Conservation (phyloP, 2,888 invertebrate genomes). For the Tortricodes alternella region DNA sequence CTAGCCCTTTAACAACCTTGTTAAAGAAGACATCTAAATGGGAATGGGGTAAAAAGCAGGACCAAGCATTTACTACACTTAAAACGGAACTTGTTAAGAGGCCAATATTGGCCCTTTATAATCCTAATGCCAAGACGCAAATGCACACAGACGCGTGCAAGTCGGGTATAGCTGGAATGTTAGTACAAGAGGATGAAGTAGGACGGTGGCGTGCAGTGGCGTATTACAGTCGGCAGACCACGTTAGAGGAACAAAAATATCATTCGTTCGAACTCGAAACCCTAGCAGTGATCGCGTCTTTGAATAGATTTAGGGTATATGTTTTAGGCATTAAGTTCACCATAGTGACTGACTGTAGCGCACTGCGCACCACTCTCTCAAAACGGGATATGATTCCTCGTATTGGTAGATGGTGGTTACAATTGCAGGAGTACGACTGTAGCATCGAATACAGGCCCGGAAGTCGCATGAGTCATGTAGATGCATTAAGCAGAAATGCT, state of each 20-base stretch:
- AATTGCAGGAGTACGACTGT: not conserved
- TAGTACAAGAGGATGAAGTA: slow-evolving; percentile 37
- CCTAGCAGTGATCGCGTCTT: slow-evolving; percentile 25
- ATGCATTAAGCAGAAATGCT: not conserved
- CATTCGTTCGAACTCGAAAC: slow-evolving; percentile 27
- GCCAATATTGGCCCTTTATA: slow-evolving; percentile 31
- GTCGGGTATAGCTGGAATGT: slow-evolving; percentile 41
- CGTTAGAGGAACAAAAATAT: slow-evolving; percentile 42
- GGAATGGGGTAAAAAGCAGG: slow-evolving; percentile 30
- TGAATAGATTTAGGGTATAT: slow-evolving; percentile 22
- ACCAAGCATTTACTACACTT: slow-evolving; percentile 27
- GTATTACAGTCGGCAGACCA: slow-evolving; percentile 43
- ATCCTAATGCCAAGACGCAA: slow-evolving; percentile 37
- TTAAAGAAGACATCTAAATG: slow-evolving; percentile 34
- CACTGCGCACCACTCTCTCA: not conserved
- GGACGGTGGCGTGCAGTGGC: slow-evolving; percentile 35
- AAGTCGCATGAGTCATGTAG: not conserved
- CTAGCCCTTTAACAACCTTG: slow-evolving; percentile 36
- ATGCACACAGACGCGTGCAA: slow-evolving; percentile 46
- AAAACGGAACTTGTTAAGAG: slow-evolving; percentile 26
- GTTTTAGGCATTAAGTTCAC: slow-evolving; percentile 19
- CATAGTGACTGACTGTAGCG: slow-evolving; percentile 3
- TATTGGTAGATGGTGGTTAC: slow-evolving; percentile 18
- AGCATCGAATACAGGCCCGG: not conserved
- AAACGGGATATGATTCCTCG: slow-evolving; percentile 11